These are phyloP conservation scores for Bungarus multicinctus DNA, from an alignment of 2,113 vertebrate genomes.

Conservation along the genomic window DNA sequence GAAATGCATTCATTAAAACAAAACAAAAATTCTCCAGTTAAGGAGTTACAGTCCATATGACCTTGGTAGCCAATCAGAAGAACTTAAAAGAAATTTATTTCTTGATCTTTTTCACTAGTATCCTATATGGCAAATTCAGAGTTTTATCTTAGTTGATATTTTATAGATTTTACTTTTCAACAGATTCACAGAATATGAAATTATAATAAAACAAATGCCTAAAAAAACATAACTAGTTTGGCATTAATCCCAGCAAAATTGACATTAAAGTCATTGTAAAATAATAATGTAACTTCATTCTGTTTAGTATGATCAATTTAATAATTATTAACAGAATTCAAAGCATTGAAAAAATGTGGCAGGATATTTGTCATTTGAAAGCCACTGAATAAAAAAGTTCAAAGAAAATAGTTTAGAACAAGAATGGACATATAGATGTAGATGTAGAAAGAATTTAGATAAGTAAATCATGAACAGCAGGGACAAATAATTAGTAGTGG, in stretches of 20 bases:
- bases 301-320: background rate
- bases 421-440: background rate
- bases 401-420: background rate
- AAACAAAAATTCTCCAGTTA: background rate
- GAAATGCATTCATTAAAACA: background rate
- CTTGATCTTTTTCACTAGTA: background rate
- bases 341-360: background rate
- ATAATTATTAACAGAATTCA: background rate
- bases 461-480: background rate
- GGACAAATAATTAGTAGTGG: background rate
- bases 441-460: background rate
- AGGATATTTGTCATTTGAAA: background rate
- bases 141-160: background rate
- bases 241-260: background rate
- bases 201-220: background rate
- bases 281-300: background rate
- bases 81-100: background rate
- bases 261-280: background rate
- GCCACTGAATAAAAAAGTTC: background rate
- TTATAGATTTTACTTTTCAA: background rate
- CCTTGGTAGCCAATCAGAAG: background rate
- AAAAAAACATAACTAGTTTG: background rate
- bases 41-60: background rate
- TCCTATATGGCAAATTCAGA: background rate
- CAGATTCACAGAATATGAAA: background rate